Conservation (phyloP, 2,888 invertebrate species). For the Fabriciana adippe region DNA sequence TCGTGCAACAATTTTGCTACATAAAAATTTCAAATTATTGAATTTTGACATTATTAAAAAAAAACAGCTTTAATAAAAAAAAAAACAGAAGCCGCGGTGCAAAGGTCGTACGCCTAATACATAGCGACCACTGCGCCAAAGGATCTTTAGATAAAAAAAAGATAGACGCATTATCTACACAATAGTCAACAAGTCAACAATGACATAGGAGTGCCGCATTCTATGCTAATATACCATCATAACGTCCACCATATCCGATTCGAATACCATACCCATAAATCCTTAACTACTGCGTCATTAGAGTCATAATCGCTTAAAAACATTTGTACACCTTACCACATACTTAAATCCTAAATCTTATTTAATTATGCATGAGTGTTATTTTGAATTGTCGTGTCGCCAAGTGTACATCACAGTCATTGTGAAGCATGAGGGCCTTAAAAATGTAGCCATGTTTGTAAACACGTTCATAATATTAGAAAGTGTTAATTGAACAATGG, state of each 20-base stretch:
- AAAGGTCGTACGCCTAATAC: too few relatives aligned
- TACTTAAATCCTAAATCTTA: slow-evolving; percentile 3
- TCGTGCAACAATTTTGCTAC: too few relatives aligned
- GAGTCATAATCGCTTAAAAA: not conserved
- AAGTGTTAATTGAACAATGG: slow-evolving; percentile 12
- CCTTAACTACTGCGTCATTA: slow-evolving; percentile 15
- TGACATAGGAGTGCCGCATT: slow-evolving; percentile 46
- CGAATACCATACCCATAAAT: slow-evolving; percentile 3
- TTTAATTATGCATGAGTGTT: not conserved
- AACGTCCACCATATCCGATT: slow-evolving; percentile 23
- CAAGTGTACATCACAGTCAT: too few relatives aligned
- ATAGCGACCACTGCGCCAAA: too few relatives aligned
- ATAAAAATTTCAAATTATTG: too few relatives aligned
- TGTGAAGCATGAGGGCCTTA: not conserved
- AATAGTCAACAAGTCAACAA: slow-evolving; percentile 34
- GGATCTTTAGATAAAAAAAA: not conserved
- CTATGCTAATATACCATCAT: slow-evolving; percentile 50
- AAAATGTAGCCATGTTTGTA: slow-evolving; percentile 1
- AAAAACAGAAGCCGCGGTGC: too few relatives aligned
- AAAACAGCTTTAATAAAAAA: too few relatives aligned
- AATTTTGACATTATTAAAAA: too few relatives aligned
- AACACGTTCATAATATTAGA: not conserved
- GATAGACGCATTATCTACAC: slow-evolving; percentile 21
- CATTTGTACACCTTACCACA: not conserved
- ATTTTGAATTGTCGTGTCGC: not conserved